Conservation (phyloP, 2,113 vertebrate species). For the Calyptomena viridis region DNA sequence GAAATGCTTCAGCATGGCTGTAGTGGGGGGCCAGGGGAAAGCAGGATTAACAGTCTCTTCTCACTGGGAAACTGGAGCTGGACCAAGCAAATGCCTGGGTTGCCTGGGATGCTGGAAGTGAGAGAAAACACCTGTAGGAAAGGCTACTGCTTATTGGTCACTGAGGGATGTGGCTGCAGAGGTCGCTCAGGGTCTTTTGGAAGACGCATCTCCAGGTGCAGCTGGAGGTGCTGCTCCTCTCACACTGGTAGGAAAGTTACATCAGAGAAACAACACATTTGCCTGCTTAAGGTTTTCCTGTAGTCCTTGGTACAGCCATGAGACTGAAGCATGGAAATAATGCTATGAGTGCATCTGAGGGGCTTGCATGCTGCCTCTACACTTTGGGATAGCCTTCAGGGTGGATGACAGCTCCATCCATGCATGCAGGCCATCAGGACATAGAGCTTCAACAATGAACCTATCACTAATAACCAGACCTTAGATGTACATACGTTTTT, state of each 20-base stretch:
- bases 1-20: background rate
- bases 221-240: background rate
- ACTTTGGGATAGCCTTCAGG: background rate
- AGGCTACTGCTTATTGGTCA: background rate
- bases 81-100: background rate
- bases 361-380: background rate
- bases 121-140: background rate
- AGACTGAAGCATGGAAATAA: background rate
- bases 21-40: background rate
- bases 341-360: background rate
- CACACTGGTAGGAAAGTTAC: background rate
- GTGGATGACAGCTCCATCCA: background rate
- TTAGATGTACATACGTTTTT: background rate
- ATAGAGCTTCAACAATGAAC: background rate
- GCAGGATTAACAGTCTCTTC: background rate
- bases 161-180: background rate
- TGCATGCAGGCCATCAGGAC: background rate
- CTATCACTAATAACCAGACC: background rate
- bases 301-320: background rate
- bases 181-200: background rate
- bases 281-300: background rate
- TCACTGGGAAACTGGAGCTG: background rate
- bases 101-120: background rate
- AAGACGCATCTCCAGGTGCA: background rate
- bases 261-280: background rate